Percentiles rank a stretch among this genome's conserved stretches.
These are phyloP conservation scores for Sparus aurata DNA, from an alignment of 2,797 vertebrate species.

Conservation along the genomic window DNA sequence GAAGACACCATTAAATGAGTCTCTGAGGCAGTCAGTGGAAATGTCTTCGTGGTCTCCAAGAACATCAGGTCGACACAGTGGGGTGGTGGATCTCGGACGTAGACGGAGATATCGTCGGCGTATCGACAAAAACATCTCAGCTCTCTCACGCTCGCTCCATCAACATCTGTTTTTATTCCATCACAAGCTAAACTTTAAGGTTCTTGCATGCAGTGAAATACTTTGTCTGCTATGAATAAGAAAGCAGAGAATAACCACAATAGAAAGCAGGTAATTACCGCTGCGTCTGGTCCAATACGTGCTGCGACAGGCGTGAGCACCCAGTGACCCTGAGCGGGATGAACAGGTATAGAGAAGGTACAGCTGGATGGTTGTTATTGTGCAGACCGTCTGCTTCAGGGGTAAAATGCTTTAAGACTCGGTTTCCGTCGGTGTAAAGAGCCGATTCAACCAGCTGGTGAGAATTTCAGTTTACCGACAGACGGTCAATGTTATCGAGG, in stretches of 20 bases:
- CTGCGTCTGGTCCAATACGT: not conserved
- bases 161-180: not conserved
- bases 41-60: too few species aligned
- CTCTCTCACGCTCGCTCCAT: too few species aligned
- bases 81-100: too few species aligned
- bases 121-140: too few species aligned
- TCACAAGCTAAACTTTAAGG: not conserved
- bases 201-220: not conserved
- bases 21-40: too few species aligned
- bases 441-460: conserved; percentile 1
- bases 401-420: not conserved
- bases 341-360: not conserved
- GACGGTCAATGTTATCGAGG: not conserved
- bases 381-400: conserved; percentile 8
- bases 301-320: not conserved
- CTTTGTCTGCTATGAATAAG: not conserved
- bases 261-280: not conserved
- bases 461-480: conserved; percentile 16
- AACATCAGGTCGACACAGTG: too few species aligned
- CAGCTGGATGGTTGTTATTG: not conserved
- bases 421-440: not conserved
- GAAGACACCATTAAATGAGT: too few species aligned
- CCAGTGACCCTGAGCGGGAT: not conserved
- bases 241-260: not conserved
- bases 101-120: too few species aligned